These are phyloP conservation scores for Plebejus melissa DNA, from an alignment of 2,888 invertebrate species.

Conservation along the genomic window DNA sequence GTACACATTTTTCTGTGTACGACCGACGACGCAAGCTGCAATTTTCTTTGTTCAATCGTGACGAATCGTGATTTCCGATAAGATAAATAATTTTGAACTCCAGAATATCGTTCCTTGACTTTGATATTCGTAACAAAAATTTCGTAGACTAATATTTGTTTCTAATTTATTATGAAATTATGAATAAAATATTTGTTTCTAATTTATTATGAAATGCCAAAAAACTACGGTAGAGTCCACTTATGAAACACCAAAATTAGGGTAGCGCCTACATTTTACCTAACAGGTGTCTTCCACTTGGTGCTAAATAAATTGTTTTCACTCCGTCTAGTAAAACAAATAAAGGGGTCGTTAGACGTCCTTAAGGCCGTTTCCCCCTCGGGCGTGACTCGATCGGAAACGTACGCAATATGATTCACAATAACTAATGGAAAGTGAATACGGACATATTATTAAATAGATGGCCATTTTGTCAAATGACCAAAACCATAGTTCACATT, in stretches of 20 bases:
- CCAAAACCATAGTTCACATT: neutral
- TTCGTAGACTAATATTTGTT: neutral
- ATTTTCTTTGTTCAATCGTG: neutral
- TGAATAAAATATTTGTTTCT: neutral
- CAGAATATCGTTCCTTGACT: conserved; percentile 18
- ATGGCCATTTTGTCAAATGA: neutral
- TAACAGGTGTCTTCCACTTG: neutral
- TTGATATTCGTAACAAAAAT: neutral
- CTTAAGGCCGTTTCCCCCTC: conserved; percentile 41
- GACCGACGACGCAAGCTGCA: neutral
- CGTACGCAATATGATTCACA: conserved; percentile 29
- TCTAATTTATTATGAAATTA: no score
- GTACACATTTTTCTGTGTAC: neutral
- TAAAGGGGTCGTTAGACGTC: conserved; percentile 42
- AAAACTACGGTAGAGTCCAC: neutral
- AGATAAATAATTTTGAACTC: conserved; percentile 6
- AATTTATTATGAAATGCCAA: neutral
- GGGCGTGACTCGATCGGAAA: conserved; percentile 38
- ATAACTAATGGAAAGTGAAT: conserved; percentile 22
- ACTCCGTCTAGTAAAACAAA: conserved; percentile 31
- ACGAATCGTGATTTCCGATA: conserved; percentile 7
- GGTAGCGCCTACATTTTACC: neutral
- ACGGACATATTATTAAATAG: neutral
- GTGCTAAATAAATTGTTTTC: neutral
- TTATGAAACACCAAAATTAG: neutral